Percentiles rank a stretch among this genome's conserved stretches.
These are phyloP conservation scores for Ginglymostoma cirratum DNA, from an alignment of 2,113 vertebrate species.

Conservation along the genomic window DNA sequence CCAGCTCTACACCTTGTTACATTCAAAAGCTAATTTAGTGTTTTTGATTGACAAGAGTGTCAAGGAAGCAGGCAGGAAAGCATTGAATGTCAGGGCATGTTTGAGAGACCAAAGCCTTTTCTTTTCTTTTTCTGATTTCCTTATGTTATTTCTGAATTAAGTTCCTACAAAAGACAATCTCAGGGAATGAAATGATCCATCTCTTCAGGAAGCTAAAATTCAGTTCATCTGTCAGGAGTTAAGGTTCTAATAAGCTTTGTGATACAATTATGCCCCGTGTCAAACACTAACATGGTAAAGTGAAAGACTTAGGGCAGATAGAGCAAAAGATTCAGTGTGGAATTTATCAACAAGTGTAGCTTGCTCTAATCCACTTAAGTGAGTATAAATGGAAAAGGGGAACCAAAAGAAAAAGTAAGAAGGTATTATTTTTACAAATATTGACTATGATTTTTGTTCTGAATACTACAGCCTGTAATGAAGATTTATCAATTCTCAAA, in stretches of 20 bases:
- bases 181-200: not conserved
- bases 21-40: too few species aligned
- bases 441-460: not conserved
- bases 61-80: too few species aligned
- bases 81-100: not conserved
- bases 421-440: constrained; percentile 15
- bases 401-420: not conserved
- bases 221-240: not conserved
- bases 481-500: not conserved
- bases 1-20: too few species aligned
- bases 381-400: not conserved
- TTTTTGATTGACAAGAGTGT: too few species aligned
- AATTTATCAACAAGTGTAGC: not conserved
- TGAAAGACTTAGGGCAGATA: not conserved
- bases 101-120: not conserved
- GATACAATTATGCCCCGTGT: not conserved
- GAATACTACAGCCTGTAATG: not conserved
- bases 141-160: not conserved
- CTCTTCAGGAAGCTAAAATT: not conserved
- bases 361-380: not conserved
- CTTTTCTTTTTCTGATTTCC: not conserved
- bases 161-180: not conserved
- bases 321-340: not conserved
- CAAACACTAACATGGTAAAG: not conserved
- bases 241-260: not conserved